Evolutionary conservation across 35 echinoderm and acorn worm species (phyloP).

Genomic region (Acanthaster planci): DNA sequence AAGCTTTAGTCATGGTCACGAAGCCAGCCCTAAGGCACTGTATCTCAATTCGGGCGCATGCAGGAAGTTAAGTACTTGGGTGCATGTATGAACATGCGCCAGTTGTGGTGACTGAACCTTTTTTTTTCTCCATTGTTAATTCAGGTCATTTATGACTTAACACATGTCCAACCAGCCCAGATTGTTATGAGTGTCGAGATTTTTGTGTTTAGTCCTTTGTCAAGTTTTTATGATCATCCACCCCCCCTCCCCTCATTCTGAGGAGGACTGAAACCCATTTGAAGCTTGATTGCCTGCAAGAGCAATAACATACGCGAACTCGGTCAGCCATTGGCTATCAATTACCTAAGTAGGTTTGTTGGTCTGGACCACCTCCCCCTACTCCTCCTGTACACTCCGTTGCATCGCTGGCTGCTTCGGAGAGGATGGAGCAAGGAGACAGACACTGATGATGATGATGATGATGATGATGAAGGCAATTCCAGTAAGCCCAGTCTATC

Average conservation of each 20-base stretch:
- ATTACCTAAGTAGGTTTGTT: not conserved
- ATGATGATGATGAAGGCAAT: slow-evolving; percentile 9
- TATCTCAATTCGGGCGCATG: not conserved
- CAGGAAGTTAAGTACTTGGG: slow-evolving; percentile 1
- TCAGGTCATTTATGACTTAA: slow-evolving; percentile 1
- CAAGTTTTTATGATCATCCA: too few relatives aligned
- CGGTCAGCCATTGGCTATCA: not conserved
- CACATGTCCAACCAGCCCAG: not conserved
- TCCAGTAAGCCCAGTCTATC: not conserved
- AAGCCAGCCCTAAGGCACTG: slow-evolving; percentile 2
- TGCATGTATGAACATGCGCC: slow-evolving; percentile 17
- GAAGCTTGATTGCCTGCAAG: not conserved
- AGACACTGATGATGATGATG: too few relatives aligned
- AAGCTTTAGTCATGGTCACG: slow-evolving; percentile 20
- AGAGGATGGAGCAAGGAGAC: too few relatives aligned
- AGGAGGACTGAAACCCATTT: too few relatives aligned
- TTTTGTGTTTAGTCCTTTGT: not conserved
- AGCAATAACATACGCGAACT: not conserved
- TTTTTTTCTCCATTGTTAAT: not conserved
- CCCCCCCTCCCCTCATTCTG: too few relatives aligned
- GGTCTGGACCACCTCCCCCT: not conserved
- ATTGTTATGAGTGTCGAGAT: not conserved
- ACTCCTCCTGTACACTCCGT: not conserved
- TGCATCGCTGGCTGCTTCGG: too few relatives aligned
- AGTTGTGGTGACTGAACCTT: not conserved